Evolutionary conservation across 1,140 invertebrate species (phyloP).

Genomic region (Atta cephalotes): DNA sequence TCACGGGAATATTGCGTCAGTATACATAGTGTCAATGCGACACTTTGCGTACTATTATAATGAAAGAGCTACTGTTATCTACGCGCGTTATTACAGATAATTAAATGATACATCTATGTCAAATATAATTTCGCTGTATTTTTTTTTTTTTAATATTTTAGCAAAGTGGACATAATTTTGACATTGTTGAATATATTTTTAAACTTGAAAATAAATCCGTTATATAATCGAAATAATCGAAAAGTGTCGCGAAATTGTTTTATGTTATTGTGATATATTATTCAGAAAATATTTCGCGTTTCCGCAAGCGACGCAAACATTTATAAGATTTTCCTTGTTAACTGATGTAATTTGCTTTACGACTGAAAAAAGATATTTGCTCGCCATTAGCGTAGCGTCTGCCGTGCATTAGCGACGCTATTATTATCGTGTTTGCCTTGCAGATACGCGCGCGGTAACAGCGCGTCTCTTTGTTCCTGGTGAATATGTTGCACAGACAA

Average conservation of each 20-base stretch:
- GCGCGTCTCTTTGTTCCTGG: constrained; percentile 49
- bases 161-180: not conserved
- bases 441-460: constrained; percentile 49
- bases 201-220: constrained; percentile 5
- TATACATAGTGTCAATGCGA: not conserved
- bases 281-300: constrained; percentile 10
- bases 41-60: not conserved
- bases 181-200: not conserved
- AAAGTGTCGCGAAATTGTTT: constrained; percentile 1
- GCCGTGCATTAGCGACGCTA: constrained; percentile 51
- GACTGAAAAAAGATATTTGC: constrained; percentile 51
- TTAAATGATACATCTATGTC: not conserved
- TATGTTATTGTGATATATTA: not conserved
- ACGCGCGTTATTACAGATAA: not conserved
- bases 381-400: constrained; percentile 56
- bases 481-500: constrained; percentile 31
- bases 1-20: constrained; percentile 8
- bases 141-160: not conserved
- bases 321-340: constrained; percentile 53
- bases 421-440: constrained; percentile 60
- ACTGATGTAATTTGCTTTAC: constrained; percentile 49
- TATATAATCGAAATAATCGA: not conserved
- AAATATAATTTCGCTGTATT: not conserved
- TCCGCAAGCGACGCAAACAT: not conserved
- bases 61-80: not conserved